Evolutionary conservation across 1,140 invertebrate genomes (phyloP), one percentile per base, ranked within the genome.

Genomic region (Ooceraea biroi): DNA sequence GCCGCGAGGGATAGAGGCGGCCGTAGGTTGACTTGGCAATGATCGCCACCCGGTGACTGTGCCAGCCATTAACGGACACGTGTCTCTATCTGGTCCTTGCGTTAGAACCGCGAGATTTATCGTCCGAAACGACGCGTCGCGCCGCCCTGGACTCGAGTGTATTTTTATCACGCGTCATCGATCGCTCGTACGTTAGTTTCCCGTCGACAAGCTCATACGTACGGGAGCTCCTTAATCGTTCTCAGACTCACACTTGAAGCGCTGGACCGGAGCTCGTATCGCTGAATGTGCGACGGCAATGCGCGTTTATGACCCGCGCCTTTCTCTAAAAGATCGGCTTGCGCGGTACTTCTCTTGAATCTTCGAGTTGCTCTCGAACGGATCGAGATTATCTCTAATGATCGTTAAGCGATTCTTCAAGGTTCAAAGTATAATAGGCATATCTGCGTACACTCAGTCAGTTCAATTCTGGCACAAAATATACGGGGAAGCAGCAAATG

Each of bases 1-100:
- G 87, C 69, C 73, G 83, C 83, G 85, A 66, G 87, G 88, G 90
- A 91, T 89, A 85, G 86, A 89, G 71, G 82, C 86, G 68, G 71
- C 86, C 84, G 74, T 82, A 85, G 86, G 82, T 87, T 86, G 83
- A 90, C 90, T 93, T 94, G 93, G 93, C 93, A 94, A 94, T 94
- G 93, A 94, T 94, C 93, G 92, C 91, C 92, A 93, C 87, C 92
- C 90, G 92, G 93, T 91, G 92, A 92, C 93, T 92, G 86, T 92
- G 92, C 91, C 91, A 91, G 88, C 92, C 93, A 94, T 94, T 94
- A 93, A 94, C 92, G 90, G 91, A 93, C 92, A 94, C 91, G 91
- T 94, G 92, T 94, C 93, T 92, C 91, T 91, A 92, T 92, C 89
- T 84, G 85, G 85, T 83, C 85, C 88, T 86, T 85, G 71, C 85